Percentiles rank a stretch among this genome's conserved stretches.
These are phyloP conservation scores for Carollia perspicillata DNA, from an alignment of 2,113 vertebrate species.

Conservation along the genomic window DNA sequence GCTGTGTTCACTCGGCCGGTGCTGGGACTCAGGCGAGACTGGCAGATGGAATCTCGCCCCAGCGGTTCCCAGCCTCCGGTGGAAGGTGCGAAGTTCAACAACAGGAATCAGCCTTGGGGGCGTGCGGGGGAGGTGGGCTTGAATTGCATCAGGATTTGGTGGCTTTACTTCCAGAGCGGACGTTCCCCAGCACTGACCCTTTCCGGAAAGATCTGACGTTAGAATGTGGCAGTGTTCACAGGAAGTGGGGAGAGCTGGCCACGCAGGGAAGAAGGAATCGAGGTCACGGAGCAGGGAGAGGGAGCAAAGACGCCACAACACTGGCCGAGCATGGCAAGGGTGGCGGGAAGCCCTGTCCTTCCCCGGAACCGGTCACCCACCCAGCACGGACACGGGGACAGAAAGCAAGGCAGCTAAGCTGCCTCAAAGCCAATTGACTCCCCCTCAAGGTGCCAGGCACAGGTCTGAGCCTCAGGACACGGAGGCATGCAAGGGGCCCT, in stretches of 20 bases:
- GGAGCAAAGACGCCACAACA: fast-evolving
- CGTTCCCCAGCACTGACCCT: fast-evolving
- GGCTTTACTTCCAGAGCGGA: neutral
- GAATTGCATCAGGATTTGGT: fast-evolving
- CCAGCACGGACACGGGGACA: neutral
- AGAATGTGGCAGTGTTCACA: fast-evolving
- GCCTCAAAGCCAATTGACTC: too few species aligned
- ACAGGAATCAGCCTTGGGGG: too few species aligned
- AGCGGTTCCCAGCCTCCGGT: fast-evolving
- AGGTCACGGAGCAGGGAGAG: neutral
- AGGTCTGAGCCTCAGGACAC: neutral
- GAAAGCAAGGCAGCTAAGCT: neutral
- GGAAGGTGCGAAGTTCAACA: neutral
- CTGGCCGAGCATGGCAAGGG: too few species aligned
- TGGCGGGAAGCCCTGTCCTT: neutral
- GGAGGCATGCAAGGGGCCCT: fast-evolving
- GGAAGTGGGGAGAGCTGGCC: neutral
- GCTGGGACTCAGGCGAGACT: neutral
- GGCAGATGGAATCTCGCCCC: neutral
- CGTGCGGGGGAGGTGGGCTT: neutral
- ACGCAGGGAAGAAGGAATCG: neutral
- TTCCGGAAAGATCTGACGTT: neutral
- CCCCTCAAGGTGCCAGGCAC: fast-evolving
- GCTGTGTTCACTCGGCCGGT: fast-evolving
- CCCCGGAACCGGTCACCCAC: neutral